phyloP scores from a whole-genome alignment of 2,797 vertebrate species.

The Anniella stebbinsi region DNA sequence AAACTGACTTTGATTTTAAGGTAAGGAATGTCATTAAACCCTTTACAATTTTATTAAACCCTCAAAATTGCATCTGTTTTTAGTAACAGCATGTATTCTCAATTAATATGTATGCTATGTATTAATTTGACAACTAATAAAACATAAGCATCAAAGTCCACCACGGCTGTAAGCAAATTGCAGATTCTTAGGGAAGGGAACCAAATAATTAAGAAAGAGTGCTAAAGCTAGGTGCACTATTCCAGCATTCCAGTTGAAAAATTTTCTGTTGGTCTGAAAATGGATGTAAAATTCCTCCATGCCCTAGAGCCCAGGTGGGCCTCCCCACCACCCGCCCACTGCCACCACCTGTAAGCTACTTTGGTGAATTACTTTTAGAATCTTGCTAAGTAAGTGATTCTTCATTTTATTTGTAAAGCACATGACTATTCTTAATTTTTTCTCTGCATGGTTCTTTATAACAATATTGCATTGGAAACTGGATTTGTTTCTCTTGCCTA shows the following conservation, averaged over 20 bases:
- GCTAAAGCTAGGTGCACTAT: neutral
- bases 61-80: constrained; percentile 15
- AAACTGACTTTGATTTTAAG: constrained; percentile 98
- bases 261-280: neutral
- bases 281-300: neutral
- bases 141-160: constrained; percentile 30
- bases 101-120: neutral
- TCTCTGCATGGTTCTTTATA: too few species aligned
- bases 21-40: constrained; percentile 74
- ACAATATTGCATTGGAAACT: too few species aligned
- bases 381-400: too few species aligned
- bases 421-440: too few species aligned
- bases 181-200: neutral
- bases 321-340: too few species aligned
- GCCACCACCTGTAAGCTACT: too few species aligned
- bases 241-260: neutral
- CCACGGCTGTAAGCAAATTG: constrained; percentile 3
- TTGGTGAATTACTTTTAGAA: too few species aligned
- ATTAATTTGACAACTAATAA: constrained; percentile 3
- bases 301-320: too few species aligned
- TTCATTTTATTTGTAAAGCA: too few species aligned
- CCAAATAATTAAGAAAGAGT: neutral
- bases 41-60: constrained; percentile 41
- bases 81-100: constrained; percentile 25
- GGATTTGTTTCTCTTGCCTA: too few species aligned